A percentile compares a stretch with the other conserved stretches of the same genome.
Conservation (phyloP, 2,113 vertebrate species). For the Chaetodon auriga region DNA sequence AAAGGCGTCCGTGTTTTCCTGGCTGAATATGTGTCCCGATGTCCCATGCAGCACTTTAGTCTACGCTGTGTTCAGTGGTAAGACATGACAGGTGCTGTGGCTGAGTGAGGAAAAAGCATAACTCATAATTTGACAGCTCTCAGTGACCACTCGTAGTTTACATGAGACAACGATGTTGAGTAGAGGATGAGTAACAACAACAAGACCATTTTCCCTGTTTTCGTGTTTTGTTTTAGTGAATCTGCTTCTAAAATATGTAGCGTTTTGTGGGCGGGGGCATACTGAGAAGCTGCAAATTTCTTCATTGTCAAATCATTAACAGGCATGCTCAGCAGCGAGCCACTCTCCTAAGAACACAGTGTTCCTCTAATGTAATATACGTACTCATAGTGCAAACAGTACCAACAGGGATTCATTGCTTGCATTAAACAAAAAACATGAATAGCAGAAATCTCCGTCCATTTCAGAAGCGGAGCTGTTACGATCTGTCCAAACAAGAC, state of each 20-base stretch:
- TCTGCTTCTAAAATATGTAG: too few relatives aligned
- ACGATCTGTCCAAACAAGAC: conserved; percentile 57
- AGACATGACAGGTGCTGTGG: neutral
- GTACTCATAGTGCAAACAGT: neutral
- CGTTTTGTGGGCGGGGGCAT: too few relatives aligned
- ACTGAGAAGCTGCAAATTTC: too few relatives aligned
- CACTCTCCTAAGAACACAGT: neutral
- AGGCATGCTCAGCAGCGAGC: neutral
- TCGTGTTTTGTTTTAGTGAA: too few relatives aligned
- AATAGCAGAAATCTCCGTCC: neutral
- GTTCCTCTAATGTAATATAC: neutral
- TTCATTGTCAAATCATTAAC: neutral
- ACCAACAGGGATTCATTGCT: conserved; percentile 11
- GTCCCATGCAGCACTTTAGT: neutral
- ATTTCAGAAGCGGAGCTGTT: conserved; percentile 30
- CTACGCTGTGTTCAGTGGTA: neutral
- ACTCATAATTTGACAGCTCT: neutral
- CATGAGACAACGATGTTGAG: neutral
- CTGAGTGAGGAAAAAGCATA: neutral
- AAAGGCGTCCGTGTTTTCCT: neutral
- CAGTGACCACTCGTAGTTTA: neutral
- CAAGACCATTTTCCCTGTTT: too few relatives aligned
- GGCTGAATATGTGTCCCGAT: neutral
- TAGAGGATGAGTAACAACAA: too few relatives aligned
- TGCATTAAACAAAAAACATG: conserved; percentile 20